Conservation (phyloP, 2,113 vertebrate genomes). For the Pseudopodoces humilis region DNA sequence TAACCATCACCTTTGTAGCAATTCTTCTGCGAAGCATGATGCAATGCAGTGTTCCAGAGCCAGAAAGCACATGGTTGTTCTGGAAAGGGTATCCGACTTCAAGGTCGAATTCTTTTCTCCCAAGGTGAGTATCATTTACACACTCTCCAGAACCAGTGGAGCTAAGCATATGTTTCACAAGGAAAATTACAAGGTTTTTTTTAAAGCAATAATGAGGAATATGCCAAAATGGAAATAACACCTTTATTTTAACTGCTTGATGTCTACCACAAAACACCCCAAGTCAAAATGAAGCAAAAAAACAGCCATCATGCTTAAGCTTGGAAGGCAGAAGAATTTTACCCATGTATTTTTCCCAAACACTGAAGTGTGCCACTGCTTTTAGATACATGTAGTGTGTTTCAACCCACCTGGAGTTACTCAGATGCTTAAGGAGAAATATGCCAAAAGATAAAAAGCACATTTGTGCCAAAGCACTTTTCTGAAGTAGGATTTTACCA, state of each 20-base stretch:
- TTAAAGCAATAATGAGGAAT: not conserved
- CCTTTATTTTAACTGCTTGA: not conserved
- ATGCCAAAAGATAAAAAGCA: not conserved
- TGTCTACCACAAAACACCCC: not conserved
- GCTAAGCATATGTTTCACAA: not conserved
- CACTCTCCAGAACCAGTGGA: not conserved
- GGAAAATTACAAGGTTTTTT: not conserved
- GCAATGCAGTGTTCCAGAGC: slow-evolving; percentile 1
- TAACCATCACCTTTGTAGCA: not conserved
- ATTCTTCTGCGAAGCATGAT: slow-evolving; percentile 8
- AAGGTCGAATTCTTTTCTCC: slow-evolving; percentile 27
- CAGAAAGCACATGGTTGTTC: not conserved
- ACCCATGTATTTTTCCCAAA: not conserved
- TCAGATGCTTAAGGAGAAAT: not conserved
- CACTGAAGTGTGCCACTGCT: not conserved
- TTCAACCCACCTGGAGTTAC: not conserved
- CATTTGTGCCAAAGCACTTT: not conserved
- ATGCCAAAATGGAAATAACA: not conserved
- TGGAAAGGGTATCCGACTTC: slow-evolving; percentile 27
- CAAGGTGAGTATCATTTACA: slow-evolving; percentile 11
- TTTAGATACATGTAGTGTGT: not conserved
- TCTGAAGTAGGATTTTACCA: not conserved
- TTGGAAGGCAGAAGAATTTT: not conserved
- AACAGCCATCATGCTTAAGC: not conserved
- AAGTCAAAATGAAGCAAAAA: not conserved